Evolutionary conservation across 2,888 invertebrate species (phyloP), one percentile per base, ranked within the genome.

Genomic region (Noctua fimbriata): DNA sequence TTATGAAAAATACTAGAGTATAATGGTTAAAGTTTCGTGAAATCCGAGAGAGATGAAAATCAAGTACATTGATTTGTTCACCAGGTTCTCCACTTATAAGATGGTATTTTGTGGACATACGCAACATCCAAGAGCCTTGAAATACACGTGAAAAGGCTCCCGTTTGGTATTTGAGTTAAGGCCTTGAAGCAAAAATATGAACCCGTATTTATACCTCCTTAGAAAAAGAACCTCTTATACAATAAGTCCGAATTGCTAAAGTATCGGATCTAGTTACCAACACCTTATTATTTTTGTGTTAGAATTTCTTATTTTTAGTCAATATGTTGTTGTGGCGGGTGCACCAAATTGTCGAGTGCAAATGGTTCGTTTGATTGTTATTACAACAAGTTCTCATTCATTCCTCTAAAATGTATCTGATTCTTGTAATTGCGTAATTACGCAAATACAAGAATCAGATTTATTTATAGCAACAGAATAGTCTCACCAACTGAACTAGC

Each of bases 81-180:
- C 18, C 16, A 36, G n/a, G 16, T 55, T 55, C 5, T 18, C n/a
- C 18, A 55, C 10, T 28, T 69, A 52, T 32, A 24, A 36, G 24
- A 70, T 55, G 6, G 24, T 36, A 24, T 36, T 70, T 71, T 36
- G n/a, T 55, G 36, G 16, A 71, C 21, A 47, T 12, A 28, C 32
- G 14, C 21, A 69, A 58, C 72, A 58, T 21, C 14, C 21, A 28
- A 44, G 16, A 24, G 28, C 28, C 58, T 44, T 21, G 21, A 44
- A 21, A 60, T 60, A 58, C 21, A 72, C 28, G 44, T 44, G 44
- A 60, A 72, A 60, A 41, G 71, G 72, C 41, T 55, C 32, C 32
- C 9, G 21, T 63, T 63, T 63, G 63, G 63, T 32, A 63, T 32
- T 63, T 41, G n/a, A 58, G 41, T 28, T 28, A 14, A 21, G 21